Evolutionary conservation across 2,888 invertebrate species (phyloP), one percentile per base, ranked within the genome.

Genomic region (Sclerodermus sp.): DNA sequence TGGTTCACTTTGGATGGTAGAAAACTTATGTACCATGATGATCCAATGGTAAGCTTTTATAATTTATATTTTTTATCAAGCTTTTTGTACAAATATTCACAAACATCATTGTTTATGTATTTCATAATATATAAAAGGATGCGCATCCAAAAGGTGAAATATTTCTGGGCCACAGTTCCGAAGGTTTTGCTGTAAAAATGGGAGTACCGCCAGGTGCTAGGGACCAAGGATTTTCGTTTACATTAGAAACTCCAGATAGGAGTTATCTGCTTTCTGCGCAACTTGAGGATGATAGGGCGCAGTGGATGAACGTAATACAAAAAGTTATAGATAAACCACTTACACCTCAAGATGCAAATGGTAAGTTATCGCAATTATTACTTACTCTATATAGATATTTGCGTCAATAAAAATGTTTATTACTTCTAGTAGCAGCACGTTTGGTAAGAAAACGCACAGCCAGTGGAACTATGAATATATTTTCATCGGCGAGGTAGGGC

Each of bases 11-110:
- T 95, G 38, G 93, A 93, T 66, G 88, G 90, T 67, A 84, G 94
- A 57, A 93, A 93, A 75, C 81, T 95, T n/a, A 93, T 93, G 92
- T 95, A 95, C 71, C 91, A 93, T 68, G 90, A 92, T 70, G 91
- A 92, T 68, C 89, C 90, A 1, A 79, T 93, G 74, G 85, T 84
- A 70, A 68, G 73, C 64, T 38, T n/a, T n/a, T n/a, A n/a, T n/a
- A n/a, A n/a, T n/a, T n/a, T n/a, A n/a, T 16, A 36, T 38, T 40
- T 15, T 42, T 31, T 31, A 31, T 31, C 31, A 23, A 23, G 16
- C 14, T 18, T 41, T 1, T 16, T 37, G 32, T 34, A 2, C 17
- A 41, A 32, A 42, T 38, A 32, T 37, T 31, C 14, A 39, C 14
- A 39, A 23, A 23, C 8, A 23, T 5, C 23, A 23, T 23, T 23